Base-by-base conservation (phyloP, 2,888 invertebrate genomes). In the Thera britannica region DNA sequence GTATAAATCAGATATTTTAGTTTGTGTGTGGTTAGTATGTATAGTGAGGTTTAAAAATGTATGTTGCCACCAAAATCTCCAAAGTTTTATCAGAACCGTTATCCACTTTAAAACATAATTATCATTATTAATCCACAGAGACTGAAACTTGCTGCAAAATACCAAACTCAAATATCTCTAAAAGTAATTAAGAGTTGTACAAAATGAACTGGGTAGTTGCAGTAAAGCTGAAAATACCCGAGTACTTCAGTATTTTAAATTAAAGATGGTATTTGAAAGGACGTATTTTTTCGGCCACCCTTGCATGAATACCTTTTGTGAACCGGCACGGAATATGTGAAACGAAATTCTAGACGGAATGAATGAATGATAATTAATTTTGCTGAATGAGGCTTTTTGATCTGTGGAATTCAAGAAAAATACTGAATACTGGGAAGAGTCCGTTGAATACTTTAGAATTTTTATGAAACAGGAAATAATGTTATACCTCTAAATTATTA, bases 331-430 rank as follows among this genome's bases (percentile, higher is more conserved):
- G 57, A 57, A 55, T 58, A 9, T 41, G 58, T 46, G 58, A 55
- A 52, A 23, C 23, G 23, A 23, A 23, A 23, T 23, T 60, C 55
- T 41, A 41, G 62, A 62, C 38, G 65, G 62, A 65, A 65, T 62
- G 65, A 65, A 59, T 49, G 62, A 65, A 69, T 62, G 69, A 62
- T 69, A 65, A 69, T 69, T 62, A 69, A 62, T 65, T 64, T 60
- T 51, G 34, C 12, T 62, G 68, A 68, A 65, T 46, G 60, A 64
- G 52, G 48, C 56, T 65, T 55, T 65, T 65, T 63, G 61, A 61
- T 62, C 58, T 58, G 62, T 65, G 58, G 36, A 65, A 68, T 65
- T 65, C 58, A 65, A 65, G 58, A 58, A 69, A 65, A 65, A 65
- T 65, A 69, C 55, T 69, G 62, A 44, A 64, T 60, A 36, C 38